Conservation (phyloP, 2,888 invertebrate genomes). For the Lepetodrilus schrolli region DNA sequence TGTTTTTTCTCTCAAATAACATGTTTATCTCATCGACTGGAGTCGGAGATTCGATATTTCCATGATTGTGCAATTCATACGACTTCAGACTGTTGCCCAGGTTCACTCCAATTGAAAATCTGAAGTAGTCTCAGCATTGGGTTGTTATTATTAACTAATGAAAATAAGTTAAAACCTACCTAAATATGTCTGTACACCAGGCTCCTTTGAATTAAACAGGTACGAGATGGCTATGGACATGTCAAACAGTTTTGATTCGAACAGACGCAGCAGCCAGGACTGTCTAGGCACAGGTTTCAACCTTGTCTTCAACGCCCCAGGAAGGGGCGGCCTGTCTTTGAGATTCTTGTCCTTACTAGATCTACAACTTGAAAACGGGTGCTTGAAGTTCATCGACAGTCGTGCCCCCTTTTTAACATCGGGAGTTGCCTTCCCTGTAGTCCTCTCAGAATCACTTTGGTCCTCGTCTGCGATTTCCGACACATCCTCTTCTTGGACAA, state of each 20-base stretch:
- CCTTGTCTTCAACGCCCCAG: constrained; percentile 27
- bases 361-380: constrained; percentile 14
- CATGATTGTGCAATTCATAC: too few species aligned
- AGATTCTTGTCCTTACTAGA: constrained; percentile 33
- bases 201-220: constrained; percentile 97
- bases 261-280: constrained; percentile 85
- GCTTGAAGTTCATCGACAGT: constrained; percentile 30
- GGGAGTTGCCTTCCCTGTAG: neutral
- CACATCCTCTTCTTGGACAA: too few species aligned
- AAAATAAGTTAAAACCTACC: constrained; percentile 78
- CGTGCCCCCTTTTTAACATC: constrained; percentile 8
- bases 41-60: too few species aligned
- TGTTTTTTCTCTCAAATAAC: too few species aligned
- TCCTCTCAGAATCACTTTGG: neutral
- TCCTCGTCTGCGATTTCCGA: neutral
- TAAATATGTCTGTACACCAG: constrained; percentile 96
- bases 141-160: too few species aligned
- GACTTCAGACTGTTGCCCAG: too few species aligned
- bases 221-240: constrained; percentile 99
- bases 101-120: too few species aligned
- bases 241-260: constrained; percentile 97
- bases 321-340: constrained; percentile 35
- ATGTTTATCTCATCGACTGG: too few species aligned
- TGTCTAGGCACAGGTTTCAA: constrained; percentile 45
- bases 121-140: too few species aligned